Conservation (phyloP, 2,797 vertebrate species). For the Sylvilagus floridanus region DNA sequence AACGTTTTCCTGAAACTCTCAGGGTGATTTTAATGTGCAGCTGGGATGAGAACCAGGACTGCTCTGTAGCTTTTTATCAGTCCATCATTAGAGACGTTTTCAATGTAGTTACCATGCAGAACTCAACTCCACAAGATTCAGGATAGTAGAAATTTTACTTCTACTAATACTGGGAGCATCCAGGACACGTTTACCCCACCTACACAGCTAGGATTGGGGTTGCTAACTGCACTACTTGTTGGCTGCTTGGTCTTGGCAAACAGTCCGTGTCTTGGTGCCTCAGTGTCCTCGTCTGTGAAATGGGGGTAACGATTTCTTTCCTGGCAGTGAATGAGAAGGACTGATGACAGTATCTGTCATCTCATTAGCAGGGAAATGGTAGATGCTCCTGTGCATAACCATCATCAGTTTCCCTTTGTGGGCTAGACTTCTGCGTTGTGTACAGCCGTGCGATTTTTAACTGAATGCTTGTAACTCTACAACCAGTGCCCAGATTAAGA, state of each 20-base stretch:
- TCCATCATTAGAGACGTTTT: not conserved
- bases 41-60: not conserved
- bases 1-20: not conserved
- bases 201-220: no score
- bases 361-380: not conserved
- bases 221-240: accelerated
- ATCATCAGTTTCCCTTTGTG: not conserved
- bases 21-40: not conserved
- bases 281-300: not conserved
- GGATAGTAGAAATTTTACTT: not conserved
- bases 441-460: not conserved
- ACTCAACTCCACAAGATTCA: not conserved
- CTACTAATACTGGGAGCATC: not conserved
- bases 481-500: not conserved
- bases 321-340: not conserved
- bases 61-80: not conserved
- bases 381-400: not conserved
- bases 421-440: not conserved
- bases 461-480: no score
- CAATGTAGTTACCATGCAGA: not conserved
- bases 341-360: not conserved
- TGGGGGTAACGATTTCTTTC: not conserved
- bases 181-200: not conserved
- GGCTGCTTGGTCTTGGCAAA: not conserved
- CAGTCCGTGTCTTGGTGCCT: not conserved